Conservation (phyloP, 2,888 invertebrate species). For the Dicranocentrus wangi region DNA sequence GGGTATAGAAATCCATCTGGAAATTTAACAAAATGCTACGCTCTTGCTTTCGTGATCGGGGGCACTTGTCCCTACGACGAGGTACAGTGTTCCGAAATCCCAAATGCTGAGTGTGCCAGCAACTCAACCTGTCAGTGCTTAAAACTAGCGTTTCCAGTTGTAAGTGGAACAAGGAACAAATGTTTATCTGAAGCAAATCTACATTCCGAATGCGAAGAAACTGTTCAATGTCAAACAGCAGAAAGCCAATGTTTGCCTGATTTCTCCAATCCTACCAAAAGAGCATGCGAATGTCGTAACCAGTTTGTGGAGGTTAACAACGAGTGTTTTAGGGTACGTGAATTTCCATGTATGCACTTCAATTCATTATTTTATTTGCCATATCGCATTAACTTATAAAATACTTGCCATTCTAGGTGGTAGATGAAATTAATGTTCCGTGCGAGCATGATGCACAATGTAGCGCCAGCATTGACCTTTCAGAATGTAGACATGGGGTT, state of each 20-base stretch:
- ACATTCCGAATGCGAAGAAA: background rate
- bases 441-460: too few relatives aligned
- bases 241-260: background rate
- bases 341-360: background rate
- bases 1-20: constrained; percentile 12
- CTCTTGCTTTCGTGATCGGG: background rate
- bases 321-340: background rate
- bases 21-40: background rate
- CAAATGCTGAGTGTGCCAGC: background rate
- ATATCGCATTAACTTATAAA: too few relatives aligned
- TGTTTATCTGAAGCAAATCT: background rate
- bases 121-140: too few relatives aligned
- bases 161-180: background rate
- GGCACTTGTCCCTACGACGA: background rate
- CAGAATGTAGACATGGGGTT: background rate
- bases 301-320: background rate
- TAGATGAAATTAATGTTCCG: too few relatives aligned
- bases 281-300: background rate
- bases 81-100: background rate
- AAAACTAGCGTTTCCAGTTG: background rate
- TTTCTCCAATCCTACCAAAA: too few relatives aligned
- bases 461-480: background rate
- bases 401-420: too few relatives aligned
- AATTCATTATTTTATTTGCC: too few relatives aligned
- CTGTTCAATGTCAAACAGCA: background rate